Percentiles rank a stretch among this genome's conserved stretches.
phyloP scores from a whole-genome alignment of 2,113 vertebrate genomes.

The Poeciliopsis prolifica region DNA sequence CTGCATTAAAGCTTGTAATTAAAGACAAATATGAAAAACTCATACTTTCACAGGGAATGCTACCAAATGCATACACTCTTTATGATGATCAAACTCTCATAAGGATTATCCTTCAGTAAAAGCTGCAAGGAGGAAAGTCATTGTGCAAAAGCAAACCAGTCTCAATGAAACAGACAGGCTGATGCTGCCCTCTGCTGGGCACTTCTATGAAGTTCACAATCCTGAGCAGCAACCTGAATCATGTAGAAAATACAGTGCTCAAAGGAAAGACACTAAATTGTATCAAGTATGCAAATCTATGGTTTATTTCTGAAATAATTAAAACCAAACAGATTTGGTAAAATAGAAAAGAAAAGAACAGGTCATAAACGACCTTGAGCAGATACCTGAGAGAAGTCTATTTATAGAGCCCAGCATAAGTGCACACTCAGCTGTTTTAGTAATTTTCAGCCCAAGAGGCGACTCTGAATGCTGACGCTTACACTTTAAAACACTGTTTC shows the following conservation, averaged over 20 bases:
- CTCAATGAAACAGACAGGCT: neutral
- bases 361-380: neutral
- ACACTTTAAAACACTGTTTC: constrained; percentile 1
- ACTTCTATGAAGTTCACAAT: neutral
- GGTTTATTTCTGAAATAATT: neutral
- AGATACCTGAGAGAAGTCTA: neutral
- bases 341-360: neutral
- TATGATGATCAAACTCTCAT: no score
- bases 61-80: neutral
- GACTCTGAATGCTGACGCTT: constrained; percentile 10
- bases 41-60: neutral
- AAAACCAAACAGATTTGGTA: neutral
- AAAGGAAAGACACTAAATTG: neutral
- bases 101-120: neutral
- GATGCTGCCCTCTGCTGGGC: constrained; percentile 68
- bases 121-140: neutral
- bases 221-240: constrained; percentile 5
- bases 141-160: neutral
- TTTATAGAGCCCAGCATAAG: constrained; percentile 8
- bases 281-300: neutral
- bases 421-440: constrained; percentile 19
- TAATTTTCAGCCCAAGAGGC: constrained; percentile 20
- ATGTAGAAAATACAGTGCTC: neutral
- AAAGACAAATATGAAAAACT: no score
- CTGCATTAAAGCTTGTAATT: no score